Percentiles rank a stretch among this genome's conserved stretches.
Evolutionary conservation across 2,113 vertebrate genomes (phyloP).

Genomic region (Neodon shergylaensis): DNA sequence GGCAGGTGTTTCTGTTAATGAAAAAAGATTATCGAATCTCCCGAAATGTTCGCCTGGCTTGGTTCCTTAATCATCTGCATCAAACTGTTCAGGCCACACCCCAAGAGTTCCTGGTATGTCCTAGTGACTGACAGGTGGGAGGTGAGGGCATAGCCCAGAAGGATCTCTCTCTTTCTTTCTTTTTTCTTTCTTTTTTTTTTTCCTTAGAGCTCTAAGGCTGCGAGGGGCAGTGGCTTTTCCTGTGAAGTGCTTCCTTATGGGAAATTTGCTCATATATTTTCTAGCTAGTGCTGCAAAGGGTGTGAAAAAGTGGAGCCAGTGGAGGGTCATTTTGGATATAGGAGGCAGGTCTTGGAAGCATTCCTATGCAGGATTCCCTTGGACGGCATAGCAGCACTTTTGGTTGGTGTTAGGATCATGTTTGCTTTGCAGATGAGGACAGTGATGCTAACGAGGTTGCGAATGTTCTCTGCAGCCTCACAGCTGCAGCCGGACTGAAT

Average conservation of each 20-base stretch:
- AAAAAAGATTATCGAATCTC: conserved; percentile 98
- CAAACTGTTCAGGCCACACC: conserved; percentile 92
- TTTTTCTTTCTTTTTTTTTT: neutral
- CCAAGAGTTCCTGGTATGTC: conserved; percentile 91
- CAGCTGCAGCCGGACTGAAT: neutral
- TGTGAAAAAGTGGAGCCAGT: neutral
- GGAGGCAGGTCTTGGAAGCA: conserved; percentile 5
- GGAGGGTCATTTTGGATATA: neutral
- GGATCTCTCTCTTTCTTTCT: neutral
- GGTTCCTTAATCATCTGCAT: conserved; percentile 95
- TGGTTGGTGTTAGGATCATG: neutral
- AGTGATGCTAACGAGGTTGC: neutral
- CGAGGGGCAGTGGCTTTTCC: neutral
- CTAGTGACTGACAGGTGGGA: neutral
- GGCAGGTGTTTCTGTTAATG: conserved; percentile 97
- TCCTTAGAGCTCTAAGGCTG: neutral
- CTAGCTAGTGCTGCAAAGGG: neutral
- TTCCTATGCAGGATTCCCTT: neutral
- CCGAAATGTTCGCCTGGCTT: conserved; percentile 96
- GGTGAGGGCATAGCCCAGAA: neutral
- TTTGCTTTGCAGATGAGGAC: neutral
- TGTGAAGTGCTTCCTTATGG: neutral
- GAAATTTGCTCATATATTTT: conserved; percentile 21
- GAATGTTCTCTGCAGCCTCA: neutral
- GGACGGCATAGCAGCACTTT: too few relatives aligned